These are phyloP conservation scores for Sebastes hubbsi DNA, from an alignment of 2,797 vertebrate species.

Conservation along the genomic window DNA sequence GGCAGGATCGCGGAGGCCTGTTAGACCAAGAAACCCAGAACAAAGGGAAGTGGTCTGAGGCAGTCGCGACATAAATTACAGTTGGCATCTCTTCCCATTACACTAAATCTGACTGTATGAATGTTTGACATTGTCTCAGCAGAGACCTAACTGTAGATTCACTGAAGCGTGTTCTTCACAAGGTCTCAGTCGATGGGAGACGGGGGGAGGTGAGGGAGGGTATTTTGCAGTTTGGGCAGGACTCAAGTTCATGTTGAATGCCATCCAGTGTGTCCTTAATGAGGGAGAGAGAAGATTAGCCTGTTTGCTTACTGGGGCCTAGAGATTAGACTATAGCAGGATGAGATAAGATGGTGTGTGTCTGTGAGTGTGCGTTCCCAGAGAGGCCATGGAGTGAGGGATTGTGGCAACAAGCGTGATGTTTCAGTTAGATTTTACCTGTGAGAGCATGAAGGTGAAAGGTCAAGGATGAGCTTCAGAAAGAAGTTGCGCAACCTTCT, in stretches of 20 bases:
- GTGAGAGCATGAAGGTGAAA: slow-evolving; percentile 16
- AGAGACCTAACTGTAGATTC: slow-evolving; percentile 33
- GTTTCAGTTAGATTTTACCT: slow-evolving; percentile 45
- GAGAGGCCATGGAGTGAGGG: slow-evolving; percentile 6
- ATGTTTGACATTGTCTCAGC: slow-evolving; percentile 65
- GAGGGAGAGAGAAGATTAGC: slow-evolving; percentile 69
- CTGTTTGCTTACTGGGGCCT: slow-evolving; percentile 64
- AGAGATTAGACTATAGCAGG: slow-evolving; percentile 61
- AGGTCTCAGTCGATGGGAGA: slow-evolving; percentile 30
- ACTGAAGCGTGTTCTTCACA: slow-evolving; percentile 42
- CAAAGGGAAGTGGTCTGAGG: slow-evolving; percentile 45
- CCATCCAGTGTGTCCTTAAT: slow-evolving; percentile 69
- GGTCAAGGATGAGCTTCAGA: slow-evolving; percentile 18
- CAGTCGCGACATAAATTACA: slow-evolving; percentile 40
- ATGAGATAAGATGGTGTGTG: slow-evolving; percentile 61
- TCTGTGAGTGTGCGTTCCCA: slow-evolving; percentile 36
- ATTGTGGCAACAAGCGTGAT: slow-evolving; percentile 25
- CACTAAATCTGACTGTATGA: slow-evolving; percentile 47
- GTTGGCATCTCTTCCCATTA: slow-evolving; percentile 39
- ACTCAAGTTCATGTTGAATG: slow-evolving; percentile 65
- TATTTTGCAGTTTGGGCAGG: slow-evolving; percentile 33
- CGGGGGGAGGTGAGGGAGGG: not conserved
- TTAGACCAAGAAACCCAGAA: slow-evolving; percentile 40
- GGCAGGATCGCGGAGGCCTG: slow-evolving; percentile 38
- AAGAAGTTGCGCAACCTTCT: not conserved